These are phyloP conservation scores for Magallana angulata DNA, from an alignment of 1,140 invertebrate species.

Conservation along the genomic window DNA sequence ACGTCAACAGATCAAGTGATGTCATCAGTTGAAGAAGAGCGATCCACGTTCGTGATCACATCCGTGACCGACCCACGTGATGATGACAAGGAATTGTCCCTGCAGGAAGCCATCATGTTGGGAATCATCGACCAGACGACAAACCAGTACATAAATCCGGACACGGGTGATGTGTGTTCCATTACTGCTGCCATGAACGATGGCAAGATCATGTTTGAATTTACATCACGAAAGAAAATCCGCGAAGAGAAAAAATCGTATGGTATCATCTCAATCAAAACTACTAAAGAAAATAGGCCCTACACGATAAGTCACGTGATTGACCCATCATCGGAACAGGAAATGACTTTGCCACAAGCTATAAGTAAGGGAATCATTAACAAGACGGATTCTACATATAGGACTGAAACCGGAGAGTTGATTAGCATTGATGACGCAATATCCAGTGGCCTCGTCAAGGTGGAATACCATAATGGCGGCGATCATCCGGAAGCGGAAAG, in stretches of 20 bases:
- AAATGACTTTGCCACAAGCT: constrained; percentile 66
- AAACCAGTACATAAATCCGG: constrained; percentile 63
- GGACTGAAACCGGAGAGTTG: constrained; percentile 67
- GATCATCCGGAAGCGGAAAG: constrained; percentile 62
- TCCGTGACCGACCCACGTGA: constrained; percentile 73
- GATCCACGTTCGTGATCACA: constrained; percentile 74
- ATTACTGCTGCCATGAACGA: constrained; percentile 81
- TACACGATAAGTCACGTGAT: constrained; percentile 72
- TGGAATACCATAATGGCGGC: constrained; percentile 69
- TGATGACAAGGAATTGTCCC: constrained; percentile 61
- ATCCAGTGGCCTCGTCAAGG: constrained; percentile 70
- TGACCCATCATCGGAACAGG: constrained; percentile 70
- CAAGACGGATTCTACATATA: constrained; percentile 65
- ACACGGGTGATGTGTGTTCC: constrained; percentile 72
- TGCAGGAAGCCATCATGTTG: constrained; percentile 73
- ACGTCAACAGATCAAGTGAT: constrained; percentile 67
- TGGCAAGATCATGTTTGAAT: constrained; percentile 79
- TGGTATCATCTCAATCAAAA: constrained; percentile 78
- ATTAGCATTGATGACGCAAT: constrained; percentile 75
- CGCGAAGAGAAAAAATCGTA: constrained; percentile 72
- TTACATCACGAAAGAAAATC: constrained; percentile 71
- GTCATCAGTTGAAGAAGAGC: constrained; percentile 67
- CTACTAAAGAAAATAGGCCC: constrained; percentile 70
- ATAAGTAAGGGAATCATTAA: constrained; percentile 66
- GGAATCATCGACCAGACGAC: constrained; percentile 74